These are phyloP conservation scores for Mesaphorura yosii DNA, from an alignment of 1,140 invertebrate species.

Conservation along the genomic window DNA sequence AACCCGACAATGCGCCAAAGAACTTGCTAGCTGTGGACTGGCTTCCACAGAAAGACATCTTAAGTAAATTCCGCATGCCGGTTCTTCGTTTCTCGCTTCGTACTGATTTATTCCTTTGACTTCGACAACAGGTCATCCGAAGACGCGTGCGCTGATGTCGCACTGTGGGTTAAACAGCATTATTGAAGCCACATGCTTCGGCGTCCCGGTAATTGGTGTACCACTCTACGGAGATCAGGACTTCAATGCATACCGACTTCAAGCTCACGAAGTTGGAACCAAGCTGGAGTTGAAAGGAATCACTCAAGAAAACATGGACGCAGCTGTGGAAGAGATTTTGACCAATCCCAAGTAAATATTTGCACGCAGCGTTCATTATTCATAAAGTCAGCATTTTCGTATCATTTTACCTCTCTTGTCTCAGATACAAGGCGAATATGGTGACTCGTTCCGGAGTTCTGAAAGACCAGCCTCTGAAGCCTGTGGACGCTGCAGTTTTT, in stretches of 20 bases:
- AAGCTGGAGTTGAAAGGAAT: slow-evolving; percentile 15
- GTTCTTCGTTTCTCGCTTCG: too few relatives aligned
- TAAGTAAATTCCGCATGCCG: slow-evolving; percentile 12
- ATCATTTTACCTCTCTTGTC: neutral
- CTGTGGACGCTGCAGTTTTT: slow-evolving; percentile 32
- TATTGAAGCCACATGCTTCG: slow-evolving; percentile 35
- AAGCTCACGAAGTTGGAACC: slow-evolving; percentile 23
- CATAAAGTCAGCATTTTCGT: neutral
- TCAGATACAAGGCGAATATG: slow-evolving; percentile 12
- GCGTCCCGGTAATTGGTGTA: slow-evolving; percentile 35
- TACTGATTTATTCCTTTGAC: neutral
- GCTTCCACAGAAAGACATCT: slow-evolving; percentile 22
- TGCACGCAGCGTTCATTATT: neutral
- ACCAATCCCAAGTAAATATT: neutral
- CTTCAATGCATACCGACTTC: slow-evolving; percentile 28
- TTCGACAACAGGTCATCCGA: slow-evolving; percentile 32
- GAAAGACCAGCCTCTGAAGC: slow-evolving; percentile 31
- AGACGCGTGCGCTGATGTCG: slow-evolving; percentile 35
- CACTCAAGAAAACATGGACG: slow-evolving; percentile 9
- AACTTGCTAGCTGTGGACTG: slow-evolving; percentile 20
- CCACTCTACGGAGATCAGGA: slow-evolving; percentile 29
- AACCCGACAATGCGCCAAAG: neutral
- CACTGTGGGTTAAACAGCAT: slow-evolving; percentile 38
- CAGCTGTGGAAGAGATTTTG: slow-evolving; percentile 19
- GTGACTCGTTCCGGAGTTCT: neutral